Conservation (phyloP, 2,888 invertebrate species). For the Hylaea fasciaria region DNA sequence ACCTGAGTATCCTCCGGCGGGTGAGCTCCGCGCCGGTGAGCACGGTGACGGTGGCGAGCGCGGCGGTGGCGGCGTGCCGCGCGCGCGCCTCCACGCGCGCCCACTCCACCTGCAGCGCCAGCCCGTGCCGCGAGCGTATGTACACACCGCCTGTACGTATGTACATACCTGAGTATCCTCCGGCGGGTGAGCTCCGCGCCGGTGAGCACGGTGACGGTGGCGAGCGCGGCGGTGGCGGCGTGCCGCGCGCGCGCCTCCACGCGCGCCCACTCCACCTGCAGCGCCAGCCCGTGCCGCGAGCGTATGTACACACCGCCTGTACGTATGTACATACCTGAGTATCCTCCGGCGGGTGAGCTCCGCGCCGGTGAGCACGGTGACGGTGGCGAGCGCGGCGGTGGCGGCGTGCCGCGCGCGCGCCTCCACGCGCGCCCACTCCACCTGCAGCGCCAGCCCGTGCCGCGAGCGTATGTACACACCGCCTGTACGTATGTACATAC, state of each 20-base stretch:
- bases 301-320: slow-evolving; percentile 50
- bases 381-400: slow-evolving; percentile 62
- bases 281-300: slow-evolving; percentile 53
- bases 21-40: slow-evolving; percentile 71
- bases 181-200: slow-evolving; percentile 67
- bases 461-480: slow-evolving; percentile 52
- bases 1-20: slow-evolving; percentile 71
- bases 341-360: slow-evolving; percentile 69
- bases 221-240: slow-evolving; percentile 58
- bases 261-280: slow-evolving; percentile 64
- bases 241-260: slow-evolving; percentile 63
- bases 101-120: slow-evolving; percentile 65
- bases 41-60: slow-evolving; percentile 68
- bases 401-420: too few relatives aligned
- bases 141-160: slow-evolving; percentile 50
- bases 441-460: slow-evolving; percentile 56
- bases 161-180: slow-evolving; percentile 74
- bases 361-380: slow-evolving; percentile 69
- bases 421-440: slow-evolving; percentile 69
- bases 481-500: slow-evolving; percentile 62
- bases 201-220: slow-evolving; percentile 68
- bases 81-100: slow-evolving; percentile 64
- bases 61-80: slow-evolving; percentile 48
- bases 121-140: slow-evolving; percentile 54
- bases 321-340: slow-evolving; percentile 69